A percentile compares a stretch with the other conserved stretches of the same genome.
Conservation (phyloP, 2,888 invertebrate species). For the Pemphredon lugubris region DNA sequence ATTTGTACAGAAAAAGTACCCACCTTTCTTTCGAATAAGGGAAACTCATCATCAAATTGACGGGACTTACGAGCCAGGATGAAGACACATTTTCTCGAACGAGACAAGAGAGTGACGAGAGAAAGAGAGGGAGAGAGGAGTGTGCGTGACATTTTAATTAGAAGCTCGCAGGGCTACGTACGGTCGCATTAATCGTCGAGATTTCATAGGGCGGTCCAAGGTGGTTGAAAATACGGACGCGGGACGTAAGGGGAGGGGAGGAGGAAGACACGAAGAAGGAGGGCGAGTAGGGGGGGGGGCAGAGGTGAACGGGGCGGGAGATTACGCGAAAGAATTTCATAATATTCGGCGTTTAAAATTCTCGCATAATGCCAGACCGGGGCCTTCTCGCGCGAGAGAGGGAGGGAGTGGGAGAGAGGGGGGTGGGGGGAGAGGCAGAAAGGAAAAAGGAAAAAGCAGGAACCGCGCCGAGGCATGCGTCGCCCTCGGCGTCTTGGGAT, state of each 20-base stretch:
- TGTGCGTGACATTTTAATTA: slow-evolving; percentile 71
- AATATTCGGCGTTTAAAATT: slow-evolving; percentile 77
- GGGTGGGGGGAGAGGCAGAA: slow-evolving; percentile 12
- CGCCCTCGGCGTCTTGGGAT: slow-evolving; percentile 76
- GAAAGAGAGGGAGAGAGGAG: slow-evolving; percentile 28
- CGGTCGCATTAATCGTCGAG: slow-evolving; percentile 68
- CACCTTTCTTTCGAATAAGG: too few species aligned
- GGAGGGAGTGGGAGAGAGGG: slow-evolving; percentile 23
- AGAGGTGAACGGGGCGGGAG: slow-evolving; percentile 47
- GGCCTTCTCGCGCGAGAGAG: too few species aligned
- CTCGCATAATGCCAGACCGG: slow-evolving; percentile 74
- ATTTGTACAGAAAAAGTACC: too few species aligned
- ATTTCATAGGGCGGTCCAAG: slow-evolving; percentile 37
- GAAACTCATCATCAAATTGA: too few species aligned
- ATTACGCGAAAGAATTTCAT: slow-evolving; percentile 76
- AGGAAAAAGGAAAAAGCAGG: slow-evolving; percentile 37
- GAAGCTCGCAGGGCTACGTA: slow-evolving; percentile 64
- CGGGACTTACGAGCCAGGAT: too few species aligned
- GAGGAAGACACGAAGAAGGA: too few species aligned
- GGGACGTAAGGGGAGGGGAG: too few species aligned
- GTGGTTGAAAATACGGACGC: too few species aligned
- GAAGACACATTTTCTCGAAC: too few species aligned
- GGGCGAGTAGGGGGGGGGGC: slow-evolving; percentile 34
- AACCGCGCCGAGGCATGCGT: slow-evolving; percentile 66
- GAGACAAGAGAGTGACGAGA: not conserved